Conservation (phyloP, 2,113 vertebrate genomes). For the Genyomyrus donnyi region DNA sequence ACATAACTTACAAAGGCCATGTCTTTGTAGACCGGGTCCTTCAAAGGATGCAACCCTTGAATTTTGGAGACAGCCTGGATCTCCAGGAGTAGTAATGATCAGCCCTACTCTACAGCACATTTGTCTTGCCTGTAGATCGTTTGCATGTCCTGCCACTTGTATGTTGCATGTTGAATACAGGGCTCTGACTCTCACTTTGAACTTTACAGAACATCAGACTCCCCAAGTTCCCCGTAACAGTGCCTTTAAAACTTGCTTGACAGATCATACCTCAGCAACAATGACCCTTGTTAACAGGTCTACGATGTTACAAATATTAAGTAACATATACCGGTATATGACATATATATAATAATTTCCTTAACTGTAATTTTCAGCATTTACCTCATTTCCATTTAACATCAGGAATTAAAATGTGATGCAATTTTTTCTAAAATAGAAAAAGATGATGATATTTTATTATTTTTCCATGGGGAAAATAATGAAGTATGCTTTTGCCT, state of each 20-base stretch:
- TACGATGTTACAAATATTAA: neutral
- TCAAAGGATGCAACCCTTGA: neutral
- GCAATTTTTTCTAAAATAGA: conserved; percentile 40
- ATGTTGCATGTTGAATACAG: conserved; percentile 15
- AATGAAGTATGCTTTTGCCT: neutral
- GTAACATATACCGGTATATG: neutral
- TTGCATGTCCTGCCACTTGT: neutral
- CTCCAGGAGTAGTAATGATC: neutral
- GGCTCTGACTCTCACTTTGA: conserved; percentile 4
- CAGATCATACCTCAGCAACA: conserved; percentile 19
- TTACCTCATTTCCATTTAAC: conserved; percentile 30
- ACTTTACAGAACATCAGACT: neutral
- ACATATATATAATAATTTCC: neutral
- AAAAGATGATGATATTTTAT: neutral
- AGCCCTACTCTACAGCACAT: neutral
- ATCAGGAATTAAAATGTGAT: conserved; percentile 39
- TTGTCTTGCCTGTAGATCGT: neutral
- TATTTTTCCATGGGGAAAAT: neutral
- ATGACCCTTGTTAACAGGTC: neutral
- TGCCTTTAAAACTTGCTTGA: conserved; percentile 23
- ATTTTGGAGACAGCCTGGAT: neutral
- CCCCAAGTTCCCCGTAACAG: neutral
- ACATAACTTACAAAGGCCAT: neutral
- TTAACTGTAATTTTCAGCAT: conserved; percentile 17
- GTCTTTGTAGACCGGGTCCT: neutral